phyloP scores from a whole-genome alignment of 2,797 vertebrate species.

The Pempheris klunzingeri region DNA sequence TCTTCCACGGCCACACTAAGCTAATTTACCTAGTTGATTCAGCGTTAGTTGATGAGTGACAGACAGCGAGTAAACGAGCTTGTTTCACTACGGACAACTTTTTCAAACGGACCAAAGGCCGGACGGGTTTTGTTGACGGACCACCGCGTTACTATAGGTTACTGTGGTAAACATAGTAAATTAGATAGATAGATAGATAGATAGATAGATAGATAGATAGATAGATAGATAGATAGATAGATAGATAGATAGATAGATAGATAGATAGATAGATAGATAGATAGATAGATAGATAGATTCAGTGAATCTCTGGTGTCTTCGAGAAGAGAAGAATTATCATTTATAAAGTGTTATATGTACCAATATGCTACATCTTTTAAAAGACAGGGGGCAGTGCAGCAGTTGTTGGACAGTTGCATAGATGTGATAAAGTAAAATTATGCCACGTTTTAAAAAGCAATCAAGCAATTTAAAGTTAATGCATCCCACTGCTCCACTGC shows the following conservation, averaged over 20 bases:
- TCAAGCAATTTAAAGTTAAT: neutral
- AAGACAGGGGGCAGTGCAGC: constrained; percentile 10
- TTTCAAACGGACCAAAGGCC: constrained; percentile 46
- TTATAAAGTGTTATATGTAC: neutral
- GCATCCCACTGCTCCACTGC: neutral
- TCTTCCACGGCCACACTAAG: neutral
- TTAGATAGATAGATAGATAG: too few relatives aligned
- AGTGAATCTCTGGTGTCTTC: neutral
- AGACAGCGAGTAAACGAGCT: fast-evolving
- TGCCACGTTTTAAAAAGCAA: neutral
- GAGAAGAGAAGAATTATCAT: neutral
- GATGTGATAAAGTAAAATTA: neutral
- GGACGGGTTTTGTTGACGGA: constrained; percentile 33
- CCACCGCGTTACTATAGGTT: constrained; percentile 25
- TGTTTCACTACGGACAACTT: constrained; percentile 63
- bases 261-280: too few relatives aligned
- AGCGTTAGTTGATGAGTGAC: neutral
- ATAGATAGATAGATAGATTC: too few relatives aligned
- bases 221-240: too few relatives aligned
- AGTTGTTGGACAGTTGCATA: neutral
- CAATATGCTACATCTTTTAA: neutral
- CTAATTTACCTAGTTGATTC: neutral
- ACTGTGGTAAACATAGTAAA: constrained; percentile 25
- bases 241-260: too few relatives aligned
- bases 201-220: too few relatives aligned